These are phyloP conservation scores for Blastobasis lacticolella DNA, from an alignment of 2,888 invertebrate genomes.

Conservation along the genomic window DNA sequence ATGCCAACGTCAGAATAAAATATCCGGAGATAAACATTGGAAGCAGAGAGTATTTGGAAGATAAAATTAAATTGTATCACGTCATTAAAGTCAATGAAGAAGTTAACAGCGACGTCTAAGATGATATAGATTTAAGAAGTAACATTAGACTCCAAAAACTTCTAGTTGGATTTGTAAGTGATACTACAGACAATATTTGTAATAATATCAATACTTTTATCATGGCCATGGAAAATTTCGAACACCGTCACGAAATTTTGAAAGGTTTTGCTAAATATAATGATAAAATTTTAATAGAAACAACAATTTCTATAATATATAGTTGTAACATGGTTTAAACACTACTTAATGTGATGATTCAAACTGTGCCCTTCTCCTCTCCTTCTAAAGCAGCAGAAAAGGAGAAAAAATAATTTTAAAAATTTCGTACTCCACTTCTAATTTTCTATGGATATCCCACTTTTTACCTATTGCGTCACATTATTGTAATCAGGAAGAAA, in stretches of 20 bases:
- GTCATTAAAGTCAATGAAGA: too few relatives aligned
- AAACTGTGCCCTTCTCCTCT: constrained; percentile 67
- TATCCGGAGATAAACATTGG: too few relatives aligned
- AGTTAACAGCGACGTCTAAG: too few relatives aligned
- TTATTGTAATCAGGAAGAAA: not conserved
- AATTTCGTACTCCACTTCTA: constrained; percentile 15
- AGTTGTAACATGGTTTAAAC: constrained; percentile 36
- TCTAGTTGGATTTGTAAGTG: too few relatives aligned
- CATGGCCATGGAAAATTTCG: constrained; percentile 58
- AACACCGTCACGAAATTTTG: constrained; percentile 17
- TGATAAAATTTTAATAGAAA: constrained; percentile 57
- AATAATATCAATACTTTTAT: constrained; percentile 53
- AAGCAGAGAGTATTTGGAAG: too few relatives aligned
- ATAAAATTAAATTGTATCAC: too few relatives aligned
- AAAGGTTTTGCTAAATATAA: constrained; percentile 33
- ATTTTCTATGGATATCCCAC: constrained; percentile 21
- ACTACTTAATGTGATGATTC: constrained; percentile 52
- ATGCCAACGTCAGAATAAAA: too few relatives aligned
- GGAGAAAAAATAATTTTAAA: constrained; percentile 48
- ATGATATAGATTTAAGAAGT: too few relatives aligned
- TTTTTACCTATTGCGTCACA: constrained; percentile 1
- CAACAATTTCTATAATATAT: constrained; percentile 49
- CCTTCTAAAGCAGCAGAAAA: constrained; percentile 68
- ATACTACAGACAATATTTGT: constrained; percentile 16
- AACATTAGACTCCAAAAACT: too few relatives aligned